Conservation (phyloP, 2,797 vertebrate genomes). For the Cephalopachus bancanus region DNA sequence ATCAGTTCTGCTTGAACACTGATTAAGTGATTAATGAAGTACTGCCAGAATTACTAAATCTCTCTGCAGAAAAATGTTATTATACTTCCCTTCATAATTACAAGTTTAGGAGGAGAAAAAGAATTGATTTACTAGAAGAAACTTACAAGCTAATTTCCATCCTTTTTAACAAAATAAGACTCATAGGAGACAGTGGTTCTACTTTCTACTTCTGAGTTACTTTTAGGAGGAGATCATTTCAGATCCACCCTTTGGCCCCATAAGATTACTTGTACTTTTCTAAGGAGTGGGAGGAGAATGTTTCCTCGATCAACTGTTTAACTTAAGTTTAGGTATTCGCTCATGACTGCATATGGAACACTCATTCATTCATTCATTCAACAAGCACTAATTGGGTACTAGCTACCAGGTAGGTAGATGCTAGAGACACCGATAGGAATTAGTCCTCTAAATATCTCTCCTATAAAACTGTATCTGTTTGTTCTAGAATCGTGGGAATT, state of each 20-base stretch:
- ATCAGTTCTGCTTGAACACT: slow-evolving; percentile 85
- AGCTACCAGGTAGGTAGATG: background rate
- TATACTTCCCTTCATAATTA: slow-evolving; percentile 76
- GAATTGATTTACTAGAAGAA: slow-evolving; percentile 68
- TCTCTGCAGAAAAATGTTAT: slow-evolving; percentile 74
- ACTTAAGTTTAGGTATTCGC: background rate
- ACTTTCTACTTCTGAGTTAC: background rate
- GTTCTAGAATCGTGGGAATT: slow-evolving; percentile 6
- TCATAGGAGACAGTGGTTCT: background rate
- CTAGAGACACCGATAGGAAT: background rate
- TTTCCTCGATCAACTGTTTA: background rate
- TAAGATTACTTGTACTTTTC: background rate
- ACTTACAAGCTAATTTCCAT: slow-evolving; percentile 72
- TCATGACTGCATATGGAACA: background rate
- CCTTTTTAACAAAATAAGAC: background rate
- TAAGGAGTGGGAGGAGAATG: background rate
- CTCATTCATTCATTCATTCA: background rate
- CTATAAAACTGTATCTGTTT: slow-evolving; percentile 4
- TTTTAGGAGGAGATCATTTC: background rate
- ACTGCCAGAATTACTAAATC: slow-evolving; percentile 79
- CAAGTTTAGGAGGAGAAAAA: slow-evolving; percentile 72
- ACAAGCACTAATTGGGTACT: background rate
- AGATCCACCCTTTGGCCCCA: background rate
- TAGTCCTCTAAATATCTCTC: background rate
- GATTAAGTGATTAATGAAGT: slow-evolving; percentile 84